These are phyloP conservation scores for Pogona vitticeps DNA, from an alignment of 2,113 vertebrate genomes.

Conservation along the genomic window DNA sequence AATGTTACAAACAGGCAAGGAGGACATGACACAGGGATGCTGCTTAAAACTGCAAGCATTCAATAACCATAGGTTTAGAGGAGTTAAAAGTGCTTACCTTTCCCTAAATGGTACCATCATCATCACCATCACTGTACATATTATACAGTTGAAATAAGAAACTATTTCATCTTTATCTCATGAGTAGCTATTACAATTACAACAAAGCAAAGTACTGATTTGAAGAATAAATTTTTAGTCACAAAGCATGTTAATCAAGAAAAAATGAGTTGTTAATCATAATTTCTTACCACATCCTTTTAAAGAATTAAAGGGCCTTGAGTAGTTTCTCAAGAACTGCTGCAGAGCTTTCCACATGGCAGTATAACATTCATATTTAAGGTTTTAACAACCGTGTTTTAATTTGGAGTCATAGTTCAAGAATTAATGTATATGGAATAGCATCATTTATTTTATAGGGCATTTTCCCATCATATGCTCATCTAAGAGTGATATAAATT, in stretches of 20 bases:
- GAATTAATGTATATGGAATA: accelerated
- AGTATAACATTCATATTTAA: background rate
- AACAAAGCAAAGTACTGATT: background rate
- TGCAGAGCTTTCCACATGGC: background rate
- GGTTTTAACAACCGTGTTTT: background rate
- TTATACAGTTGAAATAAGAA: too few species aligned
- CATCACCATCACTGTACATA: too few species aligned
- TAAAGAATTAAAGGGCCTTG: accelerated
- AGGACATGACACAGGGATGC: too few species aligned
- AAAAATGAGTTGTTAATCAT: background rate
- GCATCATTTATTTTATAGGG: background rate
- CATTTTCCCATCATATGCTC: accelerated
- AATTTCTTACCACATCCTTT: background rate
- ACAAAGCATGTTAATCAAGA: background rate
- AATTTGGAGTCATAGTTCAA: accelerated
- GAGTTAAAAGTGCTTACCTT: background rate
- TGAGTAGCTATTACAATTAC: background rate
- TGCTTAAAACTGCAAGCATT: background rate
- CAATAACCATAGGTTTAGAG: background rate
- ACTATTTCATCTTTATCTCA: background rate
- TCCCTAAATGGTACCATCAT: background rate
- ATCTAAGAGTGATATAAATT: accelerated
- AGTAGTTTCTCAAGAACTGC: background rate
- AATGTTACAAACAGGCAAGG: background rate
- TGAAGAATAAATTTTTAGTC: background rate